Evolutionary conservation across 2,113 vertebrate species (phyloP).

Genomic region (Ptyas mucosa): DNA sequence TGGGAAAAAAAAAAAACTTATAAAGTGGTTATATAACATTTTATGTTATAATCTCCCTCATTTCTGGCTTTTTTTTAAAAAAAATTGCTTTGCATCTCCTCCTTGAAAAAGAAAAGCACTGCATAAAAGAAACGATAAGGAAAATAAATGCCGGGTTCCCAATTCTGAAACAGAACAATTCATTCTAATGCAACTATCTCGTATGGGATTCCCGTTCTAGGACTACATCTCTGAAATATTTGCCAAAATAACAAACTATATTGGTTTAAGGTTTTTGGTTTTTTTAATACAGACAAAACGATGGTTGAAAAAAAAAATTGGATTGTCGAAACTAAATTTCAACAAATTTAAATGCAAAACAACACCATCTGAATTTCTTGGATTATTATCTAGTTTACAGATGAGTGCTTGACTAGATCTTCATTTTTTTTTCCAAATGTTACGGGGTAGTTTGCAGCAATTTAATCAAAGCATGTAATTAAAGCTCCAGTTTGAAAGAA

Average conservation of each 20-base stretch:
- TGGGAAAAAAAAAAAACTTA: too few species aligned
- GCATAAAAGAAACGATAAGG: background rate
- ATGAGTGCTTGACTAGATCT: background rate
- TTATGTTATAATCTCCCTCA: background rate
- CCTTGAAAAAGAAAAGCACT: background rate
- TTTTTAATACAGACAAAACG: background rate
- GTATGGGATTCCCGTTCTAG: background rate
- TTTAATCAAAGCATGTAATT: background rate
- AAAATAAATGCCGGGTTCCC: background rate
- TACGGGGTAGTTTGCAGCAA: background rate
- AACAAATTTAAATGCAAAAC: background rate
- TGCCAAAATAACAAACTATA: background rate
- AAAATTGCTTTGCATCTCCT: background rate
- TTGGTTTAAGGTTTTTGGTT: background rate
- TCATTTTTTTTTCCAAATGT: background rate
- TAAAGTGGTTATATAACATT: too few species aligned
- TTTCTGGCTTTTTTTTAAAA: background rate
- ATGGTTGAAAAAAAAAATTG: background rate
- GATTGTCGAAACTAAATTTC: background rate
- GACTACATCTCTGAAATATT: background rate
- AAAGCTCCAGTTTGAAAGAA: background rate
- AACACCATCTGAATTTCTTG: background rate
- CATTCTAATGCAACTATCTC: background rate
- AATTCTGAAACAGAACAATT: background rate
- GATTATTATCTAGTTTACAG: background rate